Base-by-base conservation (phyloP, 2,797 vertebrate species). In the Rhodeus uyekii region DNA sequence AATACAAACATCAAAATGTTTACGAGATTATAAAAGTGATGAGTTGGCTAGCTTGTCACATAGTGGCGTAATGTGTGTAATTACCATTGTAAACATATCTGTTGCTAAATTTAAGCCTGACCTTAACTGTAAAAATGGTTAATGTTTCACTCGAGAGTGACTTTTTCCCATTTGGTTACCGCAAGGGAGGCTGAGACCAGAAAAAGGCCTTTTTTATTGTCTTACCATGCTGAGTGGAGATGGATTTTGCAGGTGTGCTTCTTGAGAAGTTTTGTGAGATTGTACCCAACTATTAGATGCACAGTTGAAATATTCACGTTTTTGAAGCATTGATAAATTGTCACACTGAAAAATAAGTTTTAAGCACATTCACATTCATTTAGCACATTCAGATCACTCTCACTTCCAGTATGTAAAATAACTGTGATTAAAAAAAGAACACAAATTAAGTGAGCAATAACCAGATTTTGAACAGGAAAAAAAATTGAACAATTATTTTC, bases 1-100 rank as follows among this genome's bases (percentile, higher is more conserved):
- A 91, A 92, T 90, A 93, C 90, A 92, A 87, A 93, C 92, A 91
- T 91, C 83, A 86, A 61, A 53, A 79, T 76, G 83, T 92, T 90
- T 89, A 48, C 85, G 44, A 69, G 76, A 77, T 72, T 61, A 32
- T 71, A 76, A 67, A 78, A 84, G 81, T 76, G 78, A 85, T 89
- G 88, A 90, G 89, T 87, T 85, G 88, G 86, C 83, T 63, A 76
- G 67, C 27, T 32, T 39, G 69, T 81, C 88, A 79, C 81, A 76
- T 90, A 65, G 61, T 55, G 69, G 44, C n/a, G 24, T 73, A 88
- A 90, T 86, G 82, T 69, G 24, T 39, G 73, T 88, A 87, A 90
- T 88, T 85, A 89, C 79, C 42, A 64, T 85, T 90, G 85, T 92
- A 88, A 91, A 92, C 84, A 75, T 63, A 73, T 76, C 80, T 46